These are phyloP conservation scores for Pachypsylla venusta DNA, from an alignment of 1,140 invertebrate species.

Conservation along the genomic window DNA sequence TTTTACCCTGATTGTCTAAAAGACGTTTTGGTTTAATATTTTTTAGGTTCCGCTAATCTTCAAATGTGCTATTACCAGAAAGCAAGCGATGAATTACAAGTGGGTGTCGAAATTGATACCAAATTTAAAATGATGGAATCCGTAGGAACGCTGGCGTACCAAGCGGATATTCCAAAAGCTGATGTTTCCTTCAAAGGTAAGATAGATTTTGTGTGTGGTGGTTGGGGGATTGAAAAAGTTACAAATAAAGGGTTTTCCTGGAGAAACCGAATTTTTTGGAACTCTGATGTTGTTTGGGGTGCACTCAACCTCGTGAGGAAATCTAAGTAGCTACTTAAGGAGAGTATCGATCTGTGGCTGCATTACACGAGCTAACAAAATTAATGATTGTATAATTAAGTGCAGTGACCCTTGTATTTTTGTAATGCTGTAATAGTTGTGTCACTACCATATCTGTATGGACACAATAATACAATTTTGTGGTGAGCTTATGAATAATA, in stretches of 20 bases:
- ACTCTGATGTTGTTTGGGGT: background rate
- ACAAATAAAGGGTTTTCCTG: background rate
- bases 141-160: slow-evolving; percentile 85
- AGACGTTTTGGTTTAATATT: too few relatives aligned
- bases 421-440: too few relatives aligned
- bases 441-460: too few relatives aligned
- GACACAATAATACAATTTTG: too few relatives aligned
- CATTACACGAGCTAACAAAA: too few relatives aligned
- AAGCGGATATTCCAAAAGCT: slow-evolving; percentile 90
- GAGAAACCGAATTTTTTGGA: background rate
- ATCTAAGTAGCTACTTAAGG: background rate
- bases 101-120: slow-evolving; percentile 74
- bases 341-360: background rate
- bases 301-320: background rate
- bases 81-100: slow-evolving; percentile 74
- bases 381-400: too few relatives aligned
- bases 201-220: too few relatives aligned
- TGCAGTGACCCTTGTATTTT: too few relatives aligned
- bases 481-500: too few relatives aligned
- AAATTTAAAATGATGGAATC: slow-evolving; percentile 78
- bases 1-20: too few relatives aligned
- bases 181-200: slow-evolving; percentile 85
- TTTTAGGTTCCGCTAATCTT: slow-evolving; percentile 60
- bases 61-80: slow-evolving; percentile 92
- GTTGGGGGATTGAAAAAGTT: background rate